These are phyloP conservation scores for Embiotoca jacksoni DNA, from an alignment of 2,113 vertebrate species.

Conservation along the genomic window DNA sequence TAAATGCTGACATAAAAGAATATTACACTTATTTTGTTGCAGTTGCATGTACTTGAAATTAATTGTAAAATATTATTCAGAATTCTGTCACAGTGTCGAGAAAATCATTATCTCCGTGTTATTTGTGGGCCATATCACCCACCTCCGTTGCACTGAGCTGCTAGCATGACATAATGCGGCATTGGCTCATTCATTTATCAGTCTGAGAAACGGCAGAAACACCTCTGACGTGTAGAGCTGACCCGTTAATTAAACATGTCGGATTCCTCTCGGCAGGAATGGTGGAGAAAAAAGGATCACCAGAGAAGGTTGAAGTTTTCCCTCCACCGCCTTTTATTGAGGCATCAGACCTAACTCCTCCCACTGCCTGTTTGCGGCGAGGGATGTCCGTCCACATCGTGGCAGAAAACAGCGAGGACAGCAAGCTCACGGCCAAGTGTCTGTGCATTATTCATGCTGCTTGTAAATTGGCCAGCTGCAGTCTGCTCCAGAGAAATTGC, in stretches of 20 bases:
- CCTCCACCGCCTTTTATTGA: conserved; percentile 19
- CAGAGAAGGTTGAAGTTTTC: not conserved
- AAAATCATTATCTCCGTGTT: too few relatives aligned
- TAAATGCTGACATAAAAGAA: too few relatives aligned
- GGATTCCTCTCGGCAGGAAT: conserved; percentile 20
- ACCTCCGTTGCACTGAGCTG: not conserved
- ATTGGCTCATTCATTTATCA: conserved; percentile 1
- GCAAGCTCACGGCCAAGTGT: conserved; percentile 39
- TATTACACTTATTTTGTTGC: too few relatives aligned
- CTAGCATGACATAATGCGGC: not conserved
- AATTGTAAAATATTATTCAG: too few relatives aligned
- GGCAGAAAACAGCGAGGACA: conserved; percentile 44
- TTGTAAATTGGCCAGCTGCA: conserved; percentile 81
- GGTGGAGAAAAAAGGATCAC: not conserved
- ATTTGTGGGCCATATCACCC: too few relatives aligned
- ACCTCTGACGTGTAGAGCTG: conserved; percentile 43
- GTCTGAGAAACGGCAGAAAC: conserved; percentile 2
- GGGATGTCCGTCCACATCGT: conserved; percentile 38
- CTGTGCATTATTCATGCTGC: conserved; percentile 78
- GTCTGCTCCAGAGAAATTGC: conserved; percentile 67
- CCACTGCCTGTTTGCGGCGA: conserved; percentile 29
- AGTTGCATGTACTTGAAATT: too few relatives aligned
- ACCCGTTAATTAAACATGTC: conserved; percentile 68
- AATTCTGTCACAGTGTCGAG: too few relatives aligned
- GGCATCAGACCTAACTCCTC: conserved; percentile 27